Percentiles rank a stretch among this genome's conserved stretches.
Conservation (phyloP, 2,113 vertebrate species). For the Oreochromis spilurus region DNA sequence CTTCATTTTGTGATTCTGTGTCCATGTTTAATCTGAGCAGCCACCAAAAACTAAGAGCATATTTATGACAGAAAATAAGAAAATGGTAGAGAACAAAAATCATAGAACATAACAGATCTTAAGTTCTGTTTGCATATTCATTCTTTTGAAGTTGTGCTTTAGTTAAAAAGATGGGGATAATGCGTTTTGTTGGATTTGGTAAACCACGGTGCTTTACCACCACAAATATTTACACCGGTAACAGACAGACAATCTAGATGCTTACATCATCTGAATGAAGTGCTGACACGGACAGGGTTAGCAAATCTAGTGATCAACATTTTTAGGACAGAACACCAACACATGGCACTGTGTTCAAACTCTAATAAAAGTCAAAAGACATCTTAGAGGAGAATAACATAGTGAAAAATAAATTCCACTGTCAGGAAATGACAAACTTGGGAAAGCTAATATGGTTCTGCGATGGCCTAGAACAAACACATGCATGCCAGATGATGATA, state of each 20-base stretch:
- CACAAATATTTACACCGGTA: background rate
- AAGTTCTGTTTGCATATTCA: background rate
- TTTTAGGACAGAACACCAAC: background rate
- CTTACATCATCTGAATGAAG: background rate
- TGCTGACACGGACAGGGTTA: background rate
- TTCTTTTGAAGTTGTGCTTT: background rate
- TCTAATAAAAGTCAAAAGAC: background rate
- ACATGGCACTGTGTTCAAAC: background rate
- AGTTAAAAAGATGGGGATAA: background rate
- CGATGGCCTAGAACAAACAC: background rate
- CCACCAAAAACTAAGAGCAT: background rate
- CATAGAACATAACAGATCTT: background rate
- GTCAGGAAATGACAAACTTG: background rate
- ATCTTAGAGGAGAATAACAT: background rate
- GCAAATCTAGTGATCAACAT: background rate
- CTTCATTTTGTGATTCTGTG: background rate
- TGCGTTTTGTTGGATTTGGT: background rate
- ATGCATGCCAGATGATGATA: constrained; percentile 26
- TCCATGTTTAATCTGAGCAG: background rate
- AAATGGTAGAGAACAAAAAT: background rate
- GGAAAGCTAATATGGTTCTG: background rate
- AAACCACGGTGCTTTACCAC: background rate
- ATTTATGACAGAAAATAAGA: background rate
- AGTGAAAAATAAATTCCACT: background rate
- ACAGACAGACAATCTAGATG: background rate